Percentiles rank a stretch among this genome's conserved stretches.
phyloP scores from a whole-genome alignment of 1,140 invertebrate genomes.

The Holotrichia oblita region DNA sequence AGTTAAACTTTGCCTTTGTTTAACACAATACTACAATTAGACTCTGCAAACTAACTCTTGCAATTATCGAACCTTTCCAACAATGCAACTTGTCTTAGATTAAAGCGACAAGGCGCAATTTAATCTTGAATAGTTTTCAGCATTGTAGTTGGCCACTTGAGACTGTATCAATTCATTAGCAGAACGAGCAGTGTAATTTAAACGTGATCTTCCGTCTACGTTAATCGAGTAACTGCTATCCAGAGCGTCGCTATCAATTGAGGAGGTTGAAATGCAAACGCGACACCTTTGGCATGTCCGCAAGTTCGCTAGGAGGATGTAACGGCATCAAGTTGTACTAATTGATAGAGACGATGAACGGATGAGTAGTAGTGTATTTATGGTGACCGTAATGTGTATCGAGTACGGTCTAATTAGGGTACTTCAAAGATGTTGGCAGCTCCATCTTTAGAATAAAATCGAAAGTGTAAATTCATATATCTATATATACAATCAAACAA shows the following conservation, averaged over 20 bases:
- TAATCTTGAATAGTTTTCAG: no score
- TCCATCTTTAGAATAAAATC: not conserved
- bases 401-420: not conserved
- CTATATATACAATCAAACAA: no score
- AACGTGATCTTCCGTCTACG: not conserved
- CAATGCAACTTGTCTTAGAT: no score
- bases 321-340: not conserved
- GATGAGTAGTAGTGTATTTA: not conserved
- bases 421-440: not conserved
- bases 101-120: no score
- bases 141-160: not conserved
- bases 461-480: no score
- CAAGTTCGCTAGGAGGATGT: not conserved
- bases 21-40: no score
- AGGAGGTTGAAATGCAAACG: no score
- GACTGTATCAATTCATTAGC: conserved; percentile 7
- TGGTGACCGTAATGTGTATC: not conserved
- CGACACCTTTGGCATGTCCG: not conserved
- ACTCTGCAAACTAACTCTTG: no score
- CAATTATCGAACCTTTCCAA: no score
- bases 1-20: no score
- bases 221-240: not conserved
- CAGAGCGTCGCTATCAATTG: not conserved
- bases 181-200: not conserved
- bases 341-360: not conserved